These are phyloP conservation scores for Biston betularia DNA, from an alignment of 2,888 invertebrate species.

Conservation along the genomic window DNA sequence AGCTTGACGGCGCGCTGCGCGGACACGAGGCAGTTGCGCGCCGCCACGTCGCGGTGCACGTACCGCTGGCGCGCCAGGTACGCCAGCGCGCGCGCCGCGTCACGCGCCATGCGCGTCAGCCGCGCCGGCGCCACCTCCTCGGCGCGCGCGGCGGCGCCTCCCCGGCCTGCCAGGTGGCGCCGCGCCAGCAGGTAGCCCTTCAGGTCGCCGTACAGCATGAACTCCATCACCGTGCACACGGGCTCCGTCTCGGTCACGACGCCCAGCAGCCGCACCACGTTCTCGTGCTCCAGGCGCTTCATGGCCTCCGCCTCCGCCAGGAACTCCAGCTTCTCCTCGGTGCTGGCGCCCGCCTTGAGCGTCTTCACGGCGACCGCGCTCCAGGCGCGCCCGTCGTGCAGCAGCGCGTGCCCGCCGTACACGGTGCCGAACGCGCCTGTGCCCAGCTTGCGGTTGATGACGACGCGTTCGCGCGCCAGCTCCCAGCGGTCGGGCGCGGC, in stretches of 20 bases:
- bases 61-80: slow-evolving; percentile 94
- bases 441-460: slow-evolving; percentile 93
- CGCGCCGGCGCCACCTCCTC: slow-evolving; percentile 93
- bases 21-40: slow-evolving; percentile 92
- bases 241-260: slow-evolving; percentile 95
- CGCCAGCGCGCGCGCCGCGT: slow-evolving; percentile 93
- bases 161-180: slow-evolving; percentile 91
- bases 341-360: slow-evolving; percentile 92
- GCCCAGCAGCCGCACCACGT: slow-evolving; percentile 93
- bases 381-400: slow-evolving; percentile 88
- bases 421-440: slow-evolving; percentile 97
- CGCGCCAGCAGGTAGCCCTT: slow-evolving; percentile 95
- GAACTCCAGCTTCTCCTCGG: slow-evolving; percentile 96
- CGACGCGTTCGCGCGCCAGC: slow-evolving; percentile 92
- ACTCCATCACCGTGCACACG: slow-evolving; percentile 97
- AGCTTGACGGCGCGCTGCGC: slow-evolving; percentile 91
- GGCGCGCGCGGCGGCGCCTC: slow-evolving; percentile 86
- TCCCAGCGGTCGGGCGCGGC: slow-evolving; percentile 94
- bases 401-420: slow-evolving; percentile 95
- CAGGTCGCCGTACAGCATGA: slow-evolving; percentile 96
- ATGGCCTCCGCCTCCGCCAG: slow-evolving; percentile 97
- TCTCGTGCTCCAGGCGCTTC: slow-evolving; percentile 96
- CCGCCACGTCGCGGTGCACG: slow-evolving; percentile 95
- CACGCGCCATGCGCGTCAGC: slow-evolving; percentile 94
- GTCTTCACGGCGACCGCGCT: slow-evolving; percentile 96